A percentile compares a stretch with the other conserved stretches of the same genome.
Conservation (phyloP, 2,113 vertebrate species). For the Platanista minor region DNA sequence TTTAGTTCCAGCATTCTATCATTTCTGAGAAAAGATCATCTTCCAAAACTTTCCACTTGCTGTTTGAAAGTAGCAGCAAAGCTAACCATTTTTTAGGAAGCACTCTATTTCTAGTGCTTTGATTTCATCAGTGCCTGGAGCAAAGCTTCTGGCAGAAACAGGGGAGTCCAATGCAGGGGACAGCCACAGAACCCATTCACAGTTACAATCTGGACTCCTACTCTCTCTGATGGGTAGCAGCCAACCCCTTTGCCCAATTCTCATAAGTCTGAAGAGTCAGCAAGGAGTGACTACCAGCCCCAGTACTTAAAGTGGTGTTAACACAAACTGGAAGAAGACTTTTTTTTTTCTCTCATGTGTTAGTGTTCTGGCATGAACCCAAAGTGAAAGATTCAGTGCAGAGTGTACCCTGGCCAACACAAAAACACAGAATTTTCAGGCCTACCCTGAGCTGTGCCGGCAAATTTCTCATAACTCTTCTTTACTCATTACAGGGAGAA, state of each 20-base stretch:
- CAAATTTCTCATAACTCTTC: not conserved
- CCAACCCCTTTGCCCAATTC: not conserved
- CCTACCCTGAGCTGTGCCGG: not conserved
- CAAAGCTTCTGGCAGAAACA: conserved; percentile 6
- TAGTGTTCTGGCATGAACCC: not conserved
- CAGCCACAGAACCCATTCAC: not conserved
- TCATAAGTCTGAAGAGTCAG: not conserved
- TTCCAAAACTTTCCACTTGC: conserved; percentile 60
- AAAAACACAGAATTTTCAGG: not conserved
- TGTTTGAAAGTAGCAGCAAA: conserved; percentile 57
- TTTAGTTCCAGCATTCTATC: conserved; percentile 48
- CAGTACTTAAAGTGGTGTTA: not conserved
- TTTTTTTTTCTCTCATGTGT: not conserved
- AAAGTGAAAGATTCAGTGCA: not conserved
- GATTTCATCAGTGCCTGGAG: not conserved
- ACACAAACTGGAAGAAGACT: not conserved
- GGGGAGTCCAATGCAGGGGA: not conserved
- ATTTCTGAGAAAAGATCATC: conserved; percentile 44
- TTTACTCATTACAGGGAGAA: not conserved
- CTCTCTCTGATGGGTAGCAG: not conserved
- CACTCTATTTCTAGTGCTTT: not conserved
- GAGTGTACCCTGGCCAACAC: not conserved
- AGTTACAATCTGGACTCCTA: not conserved
- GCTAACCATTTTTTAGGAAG: conserved; percentile 31
- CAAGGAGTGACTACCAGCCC: not conserved